Base-by-base conservation (phyloP, 2,113 vertebrate species). In the Phycodurus eques region DNA sequence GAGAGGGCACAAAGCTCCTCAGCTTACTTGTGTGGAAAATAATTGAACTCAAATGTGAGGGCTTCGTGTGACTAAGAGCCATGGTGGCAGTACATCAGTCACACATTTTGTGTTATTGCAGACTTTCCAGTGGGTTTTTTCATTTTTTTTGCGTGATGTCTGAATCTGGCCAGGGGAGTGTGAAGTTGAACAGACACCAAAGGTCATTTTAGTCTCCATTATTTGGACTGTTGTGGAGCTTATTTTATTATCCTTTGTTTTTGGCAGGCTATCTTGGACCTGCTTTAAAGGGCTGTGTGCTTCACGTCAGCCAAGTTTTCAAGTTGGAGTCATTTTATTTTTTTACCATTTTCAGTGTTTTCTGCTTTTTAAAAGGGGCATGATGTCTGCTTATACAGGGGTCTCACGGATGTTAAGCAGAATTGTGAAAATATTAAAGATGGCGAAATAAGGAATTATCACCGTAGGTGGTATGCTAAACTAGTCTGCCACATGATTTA, bases 11-110 rank as follows among this genome's bases (percentile, higher is more conserved):
- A 47, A 75, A 66, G 68, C 62, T 20, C 17, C 74, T 88, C 63
- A 81, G 82, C 81, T 85, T 79, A 83, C 79, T 69, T 75, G 75
- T 67, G 80, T 80, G 88, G 88, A 90, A 91, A 89, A 76, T 68
- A 62, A 56, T 75, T 80, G 14, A 35, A 63, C 22, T 64, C 43
- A 81, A 86, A 61, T 35, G 73, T 76, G 65, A 84, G 60, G n/a
- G 33, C 56, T 44, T 75, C 78, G 62, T 71, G 42, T 47, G 67
- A 80, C 81, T 44, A 31, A 68, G 54, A 79, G 78, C 62, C 77
- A 69, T 77, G 63, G 75, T 83, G 82, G 81, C 84, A 83, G 70
- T 76, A 33, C 75, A 88, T 88, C 88, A 88, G 44, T 66, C 64
- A 47, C 73, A 39, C 1, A 39, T 89, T 87, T 89, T 71, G 56